A percentile compares a stretch with the other conserved stretches of the same genome.
Evolutionary conservation across 1,140 invertebrate species (phyloP).

Genomic region (Dendrolimus kikuchii): DNA sequence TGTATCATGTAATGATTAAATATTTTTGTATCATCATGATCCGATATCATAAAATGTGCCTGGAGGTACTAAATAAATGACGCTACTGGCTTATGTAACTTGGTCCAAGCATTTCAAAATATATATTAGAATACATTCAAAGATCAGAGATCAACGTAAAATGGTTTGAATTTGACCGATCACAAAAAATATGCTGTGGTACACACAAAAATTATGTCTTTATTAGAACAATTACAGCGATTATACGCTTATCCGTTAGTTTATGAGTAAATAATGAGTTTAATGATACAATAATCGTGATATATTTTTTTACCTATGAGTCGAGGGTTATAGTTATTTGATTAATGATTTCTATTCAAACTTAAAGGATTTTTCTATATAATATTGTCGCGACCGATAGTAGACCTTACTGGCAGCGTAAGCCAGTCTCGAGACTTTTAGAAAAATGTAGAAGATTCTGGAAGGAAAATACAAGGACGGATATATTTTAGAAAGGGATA

Average conservation of each 20-base stretch:
- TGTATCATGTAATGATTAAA: no score
- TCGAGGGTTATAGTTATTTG: not conserved
- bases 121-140: slow-evolving; percentile 3
- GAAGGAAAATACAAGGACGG: no score
- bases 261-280: slow-evolving; percentile 15
- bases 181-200: slow-evolving; percentile 25
- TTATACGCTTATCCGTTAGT: slow-evolving; percentile 22
- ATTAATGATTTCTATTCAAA: no score
- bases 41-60: slow-evolving; percentile 46
- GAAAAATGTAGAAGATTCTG: no score
- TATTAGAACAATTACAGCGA: slow-evolving; percentile 45
- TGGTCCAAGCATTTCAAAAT: not conserved
- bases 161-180: slow-evolving; percentile 18
- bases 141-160: slow-evolving; percentile 17
- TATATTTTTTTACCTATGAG: slow-evolving; percentile 3
- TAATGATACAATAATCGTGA: slow-evolving; percentile 6
- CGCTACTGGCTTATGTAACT: not conserved
- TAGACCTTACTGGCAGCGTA: no score
- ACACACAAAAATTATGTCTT: slow-evolving; percentile 47
- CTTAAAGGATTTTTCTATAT: no score
- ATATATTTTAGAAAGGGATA: no score
- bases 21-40: slow-evolving; percentile 16
- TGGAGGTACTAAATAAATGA: slow-evolving; percentile 32
- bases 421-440: no score
- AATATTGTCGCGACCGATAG: no score